phyloP scores from a whole-genome alignment of 2,113 vertebrate species.

The Lynx canadensis region DNA sequence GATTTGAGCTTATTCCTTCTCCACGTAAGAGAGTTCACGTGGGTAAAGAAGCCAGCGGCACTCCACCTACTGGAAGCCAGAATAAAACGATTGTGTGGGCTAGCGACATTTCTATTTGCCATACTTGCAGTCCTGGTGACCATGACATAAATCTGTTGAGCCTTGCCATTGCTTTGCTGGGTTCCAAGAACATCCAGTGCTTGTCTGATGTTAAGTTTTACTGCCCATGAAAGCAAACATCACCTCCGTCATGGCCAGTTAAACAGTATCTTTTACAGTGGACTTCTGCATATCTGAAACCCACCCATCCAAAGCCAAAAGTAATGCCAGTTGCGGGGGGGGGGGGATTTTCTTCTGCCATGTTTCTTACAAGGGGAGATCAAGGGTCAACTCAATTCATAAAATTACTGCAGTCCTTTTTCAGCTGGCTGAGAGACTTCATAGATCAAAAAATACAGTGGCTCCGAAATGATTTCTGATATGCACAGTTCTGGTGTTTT shows the following conservation, averaged over 20 bases:
- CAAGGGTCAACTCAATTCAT: constrained; percentile 67
- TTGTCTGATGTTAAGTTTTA: constrained; percentile 75
- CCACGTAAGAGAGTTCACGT: background rate
- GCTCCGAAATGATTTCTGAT: constrained; percentile 73
- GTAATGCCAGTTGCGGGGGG: background rate
- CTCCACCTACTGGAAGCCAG: background rate
- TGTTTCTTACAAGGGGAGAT: constrained; percentile 72
- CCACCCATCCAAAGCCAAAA: constrained; percentile 67
- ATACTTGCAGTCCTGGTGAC: constrained; percentile 12
- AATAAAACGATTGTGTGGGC: background rate
- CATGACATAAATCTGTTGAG: background rate
- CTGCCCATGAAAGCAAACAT: constrained; percentile 66
- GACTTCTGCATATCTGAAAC: constrained; percentile 66
- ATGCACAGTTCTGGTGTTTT: constrained; percentile 58
- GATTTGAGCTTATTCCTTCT: background rate
- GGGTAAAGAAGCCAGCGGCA: background rate
- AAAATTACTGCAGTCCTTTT: constrained; percentile 71
- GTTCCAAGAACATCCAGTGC: constrained; percentile 33
- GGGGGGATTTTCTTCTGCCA: constrained; percentile 55
- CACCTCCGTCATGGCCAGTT: constrained; percentile 68
- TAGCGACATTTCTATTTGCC: background rate
- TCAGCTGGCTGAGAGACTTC: constrained; percentile 69
- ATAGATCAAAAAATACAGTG: constrained; percentile 55
- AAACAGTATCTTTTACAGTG: constrained; percentile 51
- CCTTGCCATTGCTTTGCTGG: background rate